phyloP scores from a whole-genome alignment of 2,113 vertebrate genomes.

The Cheilinus undulatus region DNA sequence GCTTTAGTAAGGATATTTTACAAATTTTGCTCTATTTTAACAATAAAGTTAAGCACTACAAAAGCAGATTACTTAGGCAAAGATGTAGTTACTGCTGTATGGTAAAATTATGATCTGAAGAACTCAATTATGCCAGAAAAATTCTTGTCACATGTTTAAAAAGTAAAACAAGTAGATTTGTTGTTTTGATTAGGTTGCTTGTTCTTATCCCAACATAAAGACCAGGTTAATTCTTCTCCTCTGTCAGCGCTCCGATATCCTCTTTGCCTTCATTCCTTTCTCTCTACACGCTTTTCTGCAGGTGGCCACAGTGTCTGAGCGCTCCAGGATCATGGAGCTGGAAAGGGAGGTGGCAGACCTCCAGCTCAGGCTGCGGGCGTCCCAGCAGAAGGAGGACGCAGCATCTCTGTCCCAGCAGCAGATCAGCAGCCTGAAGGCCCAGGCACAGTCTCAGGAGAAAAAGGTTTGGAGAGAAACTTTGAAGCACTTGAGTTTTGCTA shows the following conservation, averaged over 20 bases:
- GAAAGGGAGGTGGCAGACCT: conserved; percentile 92
- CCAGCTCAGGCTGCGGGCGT: conserved; percentile 87
- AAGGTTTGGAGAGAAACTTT: conserved; percentile 62
- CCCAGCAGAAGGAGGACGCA: conserved; percentile 82
- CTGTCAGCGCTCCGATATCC: neutral
- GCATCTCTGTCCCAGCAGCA: conserved; percentile 78
- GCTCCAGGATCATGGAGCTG: conserved; percentile 97
- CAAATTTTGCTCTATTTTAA: too few relatives aligned
- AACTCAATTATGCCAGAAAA: too few relatives aligned
- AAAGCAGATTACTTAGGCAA: neutral
- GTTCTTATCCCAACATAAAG: neutral
- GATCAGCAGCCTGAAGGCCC: conserved; percentile 69
- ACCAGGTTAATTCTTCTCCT: neutral
- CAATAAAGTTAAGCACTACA: neutral
- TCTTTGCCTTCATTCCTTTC: conserved; percentile 6
- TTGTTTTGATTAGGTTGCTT: too few relatives aligned
- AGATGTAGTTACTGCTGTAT: too few relatives aligned
- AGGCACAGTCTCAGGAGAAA: conserved; percentile 80
- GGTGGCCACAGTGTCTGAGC: conserved; percentile 97
- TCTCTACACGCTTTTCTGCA: conserved; percentile 42
- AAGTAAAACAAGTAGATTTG: neutral
- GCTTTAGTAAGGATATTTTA: too few relatives aligned
- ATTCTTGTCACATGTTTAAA: too few relatives aligned
- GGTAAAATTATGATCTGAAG: too few relatives aligned
- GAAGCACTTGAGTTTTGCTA: neutral